A percentile compares a stretch with the other conserved stretches of the same genome.
These are phyloP conservation scores for Lates japonicus DNA, from an alignment of 2,797 vertebrate genomes.

Conservation along the genomic window DNA sequence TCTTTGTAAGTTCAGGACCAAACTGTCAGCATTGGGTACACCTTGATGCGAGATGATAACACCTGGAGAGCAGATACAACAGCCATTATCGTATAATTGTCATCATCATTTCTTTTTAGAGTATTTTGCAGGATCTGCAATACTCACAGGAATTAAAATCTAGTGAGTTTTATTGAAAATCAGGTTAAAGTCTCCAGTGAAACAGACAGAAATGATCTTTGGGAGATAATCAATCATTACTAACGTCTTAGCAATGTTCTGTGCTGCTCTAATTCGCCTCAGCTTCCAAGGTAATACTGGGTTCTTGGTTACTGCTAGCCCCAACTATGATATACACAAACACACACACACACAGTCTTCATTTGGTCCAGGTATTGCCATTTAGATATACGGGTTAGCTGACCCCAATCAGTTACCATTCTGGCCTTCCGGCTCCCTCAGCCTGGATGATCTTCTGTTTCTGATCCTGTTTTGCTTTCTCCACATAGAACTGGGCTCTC, in stretches of 20 bases:
- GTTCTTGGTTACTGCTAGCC: constrained; percentile 93
- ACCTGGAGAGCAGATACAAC: constrained; percentile 82
- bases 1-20: constrained; percentile 95
- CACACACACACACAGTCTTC: constrained; percentile 14
- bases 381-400: not conserved
- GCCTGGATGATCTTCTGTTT: constrained; percentile 97
- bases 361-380: not conserved
- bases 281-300: constrained; percentile 96
- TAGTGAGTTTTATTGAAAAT: too few relatives aligned
- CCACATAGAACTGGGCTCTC: constrained; percentile 94
- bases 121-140: not conserved
- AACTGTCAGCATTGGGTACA: constrained; percentile 93
- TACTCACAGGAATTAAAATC: not conserved
- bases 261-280: constrained; percentile 92
- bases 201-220: not conserved
- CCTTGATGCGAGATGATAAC: constrained; percentile 91
- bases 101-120: not conserved
- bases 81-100: not conserved
- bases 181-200: not conserved
- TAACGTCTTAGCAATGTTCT: constrained; percentile 94
- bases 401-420: constrained; percentile 86
- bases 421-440: constrained; percentile 94
- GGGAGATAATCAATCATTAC: not conserved
- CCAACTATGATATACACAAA: constrained; percentile 63
- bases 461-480: constrained; percentile 96